Conservation (phyloP, 2,113 vertebrate species). For the Centrocercus urophasianus region DNA sequence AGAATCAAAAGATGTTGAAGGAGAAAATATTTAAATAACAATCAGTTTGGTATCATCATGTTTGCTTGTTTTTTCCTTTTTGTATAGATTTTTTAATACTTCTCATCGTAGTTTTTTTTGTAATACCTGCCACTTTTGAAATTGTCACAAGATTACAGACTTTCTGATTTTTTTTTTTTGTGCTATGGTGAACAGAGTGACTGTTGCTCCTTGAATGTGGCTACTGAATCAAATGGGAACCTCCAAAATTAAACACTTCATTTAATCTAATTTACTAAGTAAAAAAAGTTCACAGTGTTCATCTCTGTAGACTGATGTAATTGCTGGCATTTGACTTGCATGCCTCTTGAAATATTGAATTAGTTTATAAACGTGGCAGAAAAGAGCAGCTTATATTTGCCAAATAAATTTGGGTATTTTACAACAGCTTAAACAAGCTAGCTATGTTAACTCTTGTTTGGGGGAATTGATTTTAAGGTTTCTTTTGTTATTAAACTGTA, state of each 20-base stretch:
- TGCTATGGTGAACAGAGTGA: not conserved
- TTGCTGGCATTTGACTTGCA: slow-evolving; percentile 65
- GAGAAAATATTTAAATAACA: not conserved
- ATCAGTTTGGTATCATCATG: slow-evolving; percentile 2
- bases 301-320: slow-evolving; percentile 59
- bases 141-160: not conserved
- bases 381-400: slow-evolving; percentile 39
- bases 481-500: not conserved
- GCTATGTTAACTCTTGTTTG: slow-evolving; percentile 10
- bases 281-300: slow-evolving; percentile 59
- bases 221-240: slow-evolving; percentile 57
- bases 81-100: not conserved
- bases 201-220: not conserved
- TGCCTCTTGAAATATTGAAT: slow-evolving; percentile 68
- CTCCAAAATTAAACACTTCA: slow-evolving; percentile 45
- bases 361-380: slow-evolving; percentile 72
- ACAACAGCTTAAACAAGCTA: slow-evolving; percentile 34
- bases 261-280: slow-evolving; percentile 27
- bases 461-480: not conserved
- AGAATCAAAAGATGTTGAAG: not conserved
- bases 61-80: slow-evolving; percentile 26
- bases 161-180: not conserved
- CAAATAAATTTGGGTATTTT: slow-evolving; percentile 55
- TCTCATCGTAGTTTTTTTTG: slow-evolving; percentile 12
- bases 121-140: slow-evolving; percentile 10